Evolutionary conservation across 2,888 invertebrate species (phyloP), one percentile per base, ranked within the genome.

Genomic region (Branchellion lobata): DNA sequence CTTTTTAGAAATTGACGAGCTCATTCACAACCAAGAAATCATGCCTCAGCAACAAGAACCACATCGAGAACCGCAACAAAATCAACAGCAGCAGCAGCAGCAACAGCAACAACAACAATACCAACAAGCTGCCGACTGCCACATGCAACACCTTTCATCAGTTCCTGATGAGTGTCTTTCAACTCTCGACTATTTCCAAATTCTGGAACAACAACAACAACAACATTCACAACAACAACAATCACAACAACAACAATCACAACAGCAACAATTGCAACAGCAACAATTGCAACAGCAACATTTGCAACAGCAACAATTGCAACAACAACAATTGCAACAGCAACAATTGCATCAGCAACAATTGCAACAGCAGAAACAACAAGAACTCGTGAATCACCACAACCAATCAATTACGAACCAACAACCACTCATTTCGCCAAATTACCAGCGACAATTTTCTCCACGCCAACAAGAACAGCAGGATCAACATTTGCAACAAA

Each of bases 91-190:
- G 18, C 47, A 14, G 8, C 65, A 65, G 24, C 65, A 65, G 24
- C 65, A 65, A 69, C 69, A 8, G 69, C 29, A 29, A 29, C 69
- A 24, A 8, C 33, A 69, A 33, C 8, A 76, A 33, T 81, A 80
- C 81, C 82, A n/a, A 82, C 82, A 69, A 69, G 27, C 8, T 5
- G 33, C 14, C 27, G 31, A 34, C 69, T 69, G 8, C 34, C 31
- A 31, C 69, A 14, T 69, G 3, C 31, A 34, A 31, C 31, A 34
- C 31, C 21, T 34, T 5, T 33, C 69, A 29, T 31, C 69, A 8
- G 8, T 29, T 3, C 14, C 69, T 33, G 5, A 27, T 65, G 82
- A 0, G 61, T 73, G n/a, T 51, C 29, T 65, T n/a, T 29, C n/a
- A 27, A 5, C 21, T 27, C 65, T 5, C n/a, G 24, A 65, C 21